Percentiles rank a stretch among this genome's conserved stretches.
Evolutionary conservation across 2,797 vertebrate species (phyloP).

Genomic region (Sebastes diaconus): DNA sequence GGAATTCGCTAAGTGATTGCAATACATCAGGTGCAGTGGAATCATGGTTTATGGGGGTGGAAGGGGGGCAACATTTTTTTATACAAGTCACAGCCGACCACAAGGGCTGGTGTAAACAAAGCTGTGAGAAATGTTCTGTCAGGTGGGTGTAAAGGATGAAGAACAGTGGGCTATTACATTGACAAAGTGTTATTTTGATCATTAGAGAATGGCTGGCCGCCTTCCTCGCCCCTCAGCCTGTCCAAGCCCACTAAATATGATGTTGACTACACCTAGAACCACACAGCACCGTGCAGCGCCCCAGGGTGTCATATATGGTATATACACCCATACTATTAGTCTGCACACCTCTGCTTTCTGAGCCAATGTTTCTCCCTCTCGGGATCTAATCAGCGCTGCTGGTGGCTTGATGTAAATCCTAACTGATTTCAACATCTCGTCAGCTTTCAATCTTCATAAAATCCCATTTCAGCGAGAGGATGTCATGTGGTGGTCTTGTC

Average conservation of each 20-base stretch:
- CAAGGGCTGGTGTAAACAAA: conserved; percentile 56
- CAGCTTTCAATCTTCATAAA: conserved; percentile 61
- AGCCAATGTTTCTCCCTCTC: conserved; percentile 1
- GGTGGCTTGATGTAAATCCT: conserved; percentile 30
- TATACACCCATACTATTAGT: conserved; percentile 15
- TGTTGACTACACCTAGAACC: conserved; percentile 51
- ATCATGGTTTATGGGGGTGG: conserved; percentile 36
- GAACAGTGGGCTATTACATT: conserved; percentile 67
- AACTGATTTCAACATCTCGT: conserved; percentile 53
- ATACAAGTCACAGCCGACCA: conserved; percentile 43
- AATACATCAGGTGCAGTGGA: conserved; percentile 52
- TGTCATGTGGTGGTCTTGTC: conserved; percentile 41
- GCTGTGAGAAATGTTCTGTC: conserved; percentile 62
- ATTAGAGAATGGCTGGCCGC: conserved; percentile 55
- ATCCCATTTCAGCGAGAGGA: conserved; percentile 21
- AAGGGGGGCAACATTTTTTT: conserved; percentile 36
- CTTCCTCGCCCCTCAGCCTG: conserved; percentile 46
- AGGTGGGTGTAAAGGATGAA: conserved; percentile 52
- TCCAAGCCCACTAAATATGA: conserved; percentile 68
- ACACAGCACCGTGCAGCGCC: conserved; percentile 31
- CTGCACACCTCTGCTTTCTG: conserved; percentile 14
- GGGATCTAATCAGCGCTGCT: conserved; percentile 10
- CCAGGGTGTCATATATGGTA: conserved; percentile 22
- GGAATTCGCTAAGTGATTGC: conserved; percentile 43
- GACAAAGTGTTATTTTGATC: conserved; percentile 76